Evolutionary conservation across 2,113 vertebrate genomes (phyloP).

Genomic region (Dasyprocta punctata): DNA sequence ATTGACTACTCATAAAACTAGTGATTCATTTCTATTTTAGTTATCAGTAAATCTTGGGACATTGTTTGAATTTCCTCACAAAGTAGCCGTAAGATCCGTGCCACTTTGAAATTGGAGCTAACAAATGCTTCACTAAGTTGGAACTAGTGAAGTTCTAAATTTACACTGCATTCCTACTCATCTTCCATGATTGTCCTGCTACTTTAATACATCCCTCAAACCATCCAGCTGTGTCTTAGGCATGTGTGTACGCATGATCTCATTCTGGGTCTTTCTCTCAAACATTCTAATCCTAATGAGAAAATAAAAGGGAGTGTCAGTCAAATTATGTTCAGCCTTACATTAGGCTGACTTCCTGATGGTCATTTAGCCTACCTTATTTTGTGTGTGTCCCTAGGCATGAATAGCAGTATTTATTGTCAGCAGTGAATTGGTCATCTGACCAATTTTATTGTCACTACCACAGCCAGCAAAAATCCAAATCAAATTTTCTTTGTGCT

Average conservation of each 20-base stretch:
- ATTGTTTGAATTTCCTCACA: not conserved
- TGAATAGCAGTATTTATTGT: not conserved
- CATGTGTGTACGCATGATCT: not conserved
- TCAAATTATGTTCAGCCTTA: not conserved
- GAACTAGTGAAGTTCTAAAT: not conserved
- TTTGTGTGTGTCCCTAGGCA: not conserved
- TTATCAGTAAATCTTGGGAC: not conserved
- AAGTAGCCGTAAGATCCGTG: not conserved
- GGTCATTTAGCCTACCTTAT: not conserved
- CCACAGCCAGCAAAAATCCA: not conserved
- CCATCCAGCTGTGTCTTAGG: not conserved
- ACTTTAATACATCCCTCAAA: not conserved
- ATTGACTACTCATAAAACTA: not conserved
- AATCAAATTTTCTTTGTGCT: not conserved
- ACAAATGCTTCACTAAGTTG: not conserved
- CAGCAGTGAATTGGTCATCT: not conserved
- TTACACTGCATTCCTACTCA: not conserved
- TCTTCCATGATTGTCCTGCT: not conserved
- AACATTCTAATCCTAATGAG: not conserved
- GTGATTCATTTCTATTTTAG: not conserved
- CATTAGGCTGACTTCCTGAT: not conserved
- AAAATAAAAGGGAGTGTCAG: not conserved
- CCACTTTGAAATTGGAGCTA: not conserved
- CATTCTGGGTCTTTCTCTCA: not conserved
- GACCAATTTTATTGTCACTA: conserved; percentile 2